Evolutionary conservation across 1,140 invertebrate species (phyloP).

Genomic region (Heliconius melpomene): DNA sequence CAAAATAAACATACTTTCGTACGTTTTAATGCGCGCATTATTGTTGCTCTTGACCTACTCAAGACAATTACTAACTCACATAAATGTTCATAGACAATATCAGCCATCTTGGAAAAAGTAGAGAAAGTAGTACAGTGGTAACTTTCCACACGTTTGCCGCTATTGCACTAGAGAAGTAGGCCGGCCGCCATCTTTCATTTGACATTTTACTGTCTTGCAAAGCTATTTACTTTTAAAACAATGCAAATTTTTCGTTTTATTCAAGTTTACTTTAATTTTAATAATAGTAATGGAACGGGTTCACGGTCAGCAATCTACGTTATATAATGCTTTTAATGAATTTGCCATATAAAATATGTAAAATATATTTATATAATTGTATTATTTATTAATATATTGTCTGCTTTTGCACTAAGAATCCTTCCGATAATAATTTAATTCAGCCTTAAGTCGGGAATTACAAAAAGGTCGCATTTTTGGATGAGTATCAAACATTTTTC

Average conservation of each 20-base stretch:
- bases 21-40: constrained; percentile 36
- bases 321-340: neutral
- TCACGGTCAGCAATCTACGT: constrained; percentile 1
- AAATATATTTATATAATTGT: constrained; percentile 24
- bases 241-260: constrained; percentile 14
- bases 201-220: constrained; percentile 60
- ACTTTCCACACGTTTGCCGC: constrained; percentile 76
- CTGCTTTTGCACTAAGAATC: constrained; percentile 24
- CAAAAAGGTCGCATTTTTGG: constrained; percentile 58
- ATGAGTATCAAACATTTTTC: constrained; percentile 65
- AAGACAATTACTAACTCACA: constrained; percentile 40
- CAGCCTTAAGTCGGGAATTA: constrained; percentile 49
- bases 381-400: constrained; percentile 29
- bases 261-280: neutral
- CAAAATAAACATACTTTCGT: constrained; percentile 16
- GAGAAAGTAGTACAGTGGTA: constrained; percentile 80
- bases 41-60: constrained; percentile 62
- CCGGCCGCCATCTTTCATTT: constrained; percentile 74
- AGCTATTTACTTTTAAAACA: constrained; percentile 22
- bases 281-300: neutral
- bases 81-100: constrained; percentile 64
- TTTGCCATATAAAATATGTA: constrained; percentile 31
- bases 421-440: constrained; percentile 31
- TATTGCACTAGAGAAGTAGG: constrained; percentile 76
- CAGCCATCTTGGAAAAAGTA: constrained; percentile 79